Conservation (phyloP, 2,797 vertebrate species). For the Gallinago solitaria region DNA sequence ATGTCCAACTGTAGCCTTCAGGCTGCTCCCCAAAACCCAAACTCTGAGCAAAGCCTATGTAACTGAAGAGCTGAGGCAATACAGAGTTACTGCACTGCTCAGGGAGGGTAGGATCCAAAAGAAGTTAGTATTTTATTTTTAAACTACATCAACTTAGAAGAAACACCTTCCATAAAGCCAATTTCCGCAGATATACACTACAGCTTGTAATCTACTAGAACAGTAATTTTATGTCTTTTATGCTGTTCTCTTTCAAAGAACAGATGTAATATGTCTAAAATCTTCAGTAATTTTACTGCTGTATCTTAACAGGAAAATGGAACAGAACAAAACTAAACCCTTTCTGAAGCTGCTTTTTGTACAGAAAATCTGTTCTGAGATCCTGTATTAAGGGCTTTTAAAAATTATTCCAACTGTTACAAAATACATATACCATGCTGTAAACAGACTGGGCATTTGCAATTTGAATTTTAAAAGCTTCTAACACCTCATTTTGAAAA, state of each 20-base stretch:
- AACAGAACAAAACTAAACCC: background rate
- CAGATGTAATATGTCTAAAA: conserved; percentile 17
- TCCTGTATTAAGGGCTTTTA: background rate
- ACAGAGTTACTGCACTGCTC: background rate
- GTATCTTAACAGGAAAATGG: conserved; percentile 8
- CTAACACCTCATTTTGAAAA: background rate
- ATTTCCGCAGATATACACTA: background rate
- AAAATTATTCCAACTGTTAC: conserved; percentile 33
- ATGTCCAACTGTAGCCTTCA: background rate
- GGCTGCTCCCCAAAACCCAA: background rate
- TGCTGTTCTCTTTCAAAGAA: background rate
- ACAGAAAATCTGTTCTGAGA: background rate
- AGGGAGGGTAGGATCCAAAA: background rate
- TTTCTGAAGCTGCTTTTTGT: background rate
- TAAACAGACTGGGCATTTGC: background rate
- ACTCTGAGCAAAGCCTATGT: background rate
- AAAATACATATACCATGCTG: background rate
- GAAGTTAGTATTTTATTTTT: background rate
- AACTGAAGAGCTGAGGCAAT: background rate
- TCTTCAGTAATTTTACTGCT: conserved; percentile 2
- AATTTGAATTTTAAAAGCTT: conserved; percentile 23
- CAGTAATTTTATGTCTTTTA: conserved; percentile 24
- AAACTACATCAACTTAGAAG: background rate
- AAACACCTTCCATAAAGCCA: background rate
- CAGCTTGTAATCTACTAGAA: background rate